Conservation (phyloP, 2,888 invertebrate species). For the Neocrepidodera transversa region DNA sequence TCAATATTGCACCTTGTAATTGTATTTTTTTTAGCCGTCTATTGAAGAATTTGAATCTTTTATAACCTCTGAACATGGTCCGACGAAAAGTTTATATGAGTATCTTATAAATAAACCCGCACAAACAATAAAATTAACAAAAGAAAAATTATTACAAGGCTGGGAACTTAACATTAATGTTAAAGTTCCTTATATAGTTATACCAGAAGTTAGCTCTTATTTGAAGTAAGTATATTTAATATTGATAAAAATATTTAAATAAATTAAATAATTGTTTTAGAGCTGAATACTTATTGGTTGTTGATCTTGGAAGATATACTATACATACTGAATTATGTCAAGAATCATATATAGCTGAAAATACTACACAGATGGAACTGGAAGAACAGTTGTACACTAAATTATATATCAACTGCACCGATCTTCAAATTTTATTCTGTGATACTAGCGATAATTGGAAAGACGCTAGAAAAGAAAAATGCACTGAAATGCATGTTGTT, state of each 20-base stretch:
- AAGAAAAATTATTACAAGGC: slow-evolving; percentile 49
- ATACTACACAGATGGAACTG: slow-evolving; percentile 81
- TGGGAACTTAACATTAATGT: slow-evolving; percentile 73
- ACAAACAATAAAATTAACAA: slow-evolving; percentile 39
- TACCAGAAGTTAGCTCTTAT: slow-evolving; percentile 77
- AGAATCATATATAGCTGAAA: slow-evolving; percentile 70
- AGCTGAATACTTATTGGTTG: slow-evolving; percentile 73
- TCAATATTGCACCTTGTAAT: too few species aligned
- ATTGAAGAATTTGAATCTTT: slow-evolving; percentile 46
- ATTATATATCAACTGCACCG: slow-evolving; percentile 72
- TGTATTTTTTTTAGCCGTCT: slow-evolving; percentile 44
- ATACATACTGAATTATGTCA: slow-evolving; percentile 79
- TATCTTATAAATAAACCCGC: slow-evolving; percentile 39
- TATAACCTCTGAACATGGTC: slow-evolving; percentile 36
- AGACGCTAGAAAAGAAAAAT: slow-evolving; percentile 71
- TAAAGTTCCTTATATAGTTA: slow-evolving; percentile 76
- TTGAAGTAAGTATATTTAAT: slow-evolving; percentile 65
- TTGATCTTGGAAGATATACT: slow-evolving; percentile 75
- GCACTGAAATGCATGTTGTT: slow-evolving; percentile 77
- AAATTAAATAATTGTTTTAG: slow-evolving; percentile 55
- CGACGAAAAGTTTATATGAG: slow-evolving; percentile 39
- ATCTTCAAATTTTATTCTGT: slow-evolving; percentile 70
- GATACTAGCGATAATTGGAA: slow-evolving; percentile 77
- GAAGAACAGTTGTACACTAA: slow-evolving; percentile 82
- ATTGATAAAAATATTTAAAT: background rate